phyloP scores from a whole-genome alignment of 1,140 invertebrate genomes.

The Globodera rostochiensis region DNA sequence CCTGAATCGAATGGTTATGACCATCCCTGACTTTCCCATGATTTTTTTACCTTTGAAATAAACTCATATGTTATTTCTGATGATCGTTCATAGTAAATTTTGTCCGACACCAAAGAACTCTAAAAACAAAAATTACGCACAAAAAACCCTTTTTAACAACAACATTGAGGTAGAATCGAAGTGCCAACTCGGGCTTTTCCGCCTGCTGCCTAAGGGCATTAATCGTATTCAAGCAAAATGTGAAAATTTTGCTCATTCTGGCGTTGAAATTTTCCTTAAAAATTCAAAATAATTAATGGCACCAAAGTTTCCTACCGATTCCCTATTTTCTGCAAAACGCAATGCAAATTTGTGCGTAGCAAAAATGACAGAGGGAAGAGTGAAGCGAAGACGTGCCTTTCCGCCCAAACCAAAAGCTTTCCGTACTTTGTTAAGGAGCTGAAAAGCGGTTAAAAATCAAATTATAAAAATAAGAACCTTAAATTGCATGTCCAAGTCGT shows the following conservation, averaged over 20 bases:
- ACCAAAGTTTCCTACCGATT: conserved; percentile 71
- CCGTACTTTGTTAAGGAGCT: conserved; percentile 74
- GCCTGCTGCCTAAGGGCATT: conserved; percentile 84
- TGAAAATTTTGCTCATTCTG: conserved; percentile 95
- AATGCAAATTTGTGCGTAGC: conserved; percentile 83
- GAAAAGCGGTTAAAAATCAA: conserved; percentile 67
- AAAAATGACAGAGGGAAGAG: conserved; percentile 93
- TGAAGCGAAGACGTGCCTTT: conserved; percentile 82
- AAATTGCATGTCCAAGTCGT: conserved; percentile 87
- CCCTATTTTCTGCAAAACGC: conserved; percentile 77
- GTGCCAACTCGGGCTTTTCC: conserved; percentile 82
- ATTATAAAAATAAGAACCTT: conserved; percentile 35
- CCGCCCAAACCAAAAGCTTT: conserved; percentile 88
- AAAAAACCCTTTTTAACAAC: conserved; percentile 1
- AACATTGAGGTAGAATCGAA: conserved; percentile 90
- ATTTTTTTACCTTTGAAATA: conserved; percentile 79
- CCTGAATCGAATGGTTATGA: too few species aligned
- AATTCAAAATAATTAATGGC: background rate
- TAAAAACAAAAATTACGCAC: conserved; percentile 71
- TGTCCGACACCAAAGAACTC: conserved; percentile 86
- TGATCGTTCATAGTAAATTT: conserved; percentile 88
- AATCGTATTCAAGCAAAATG: conserved; percentile 94
- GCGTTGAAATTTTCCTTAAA: conserved; percentile 83
- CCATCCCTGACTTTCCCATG: too few species aligned
- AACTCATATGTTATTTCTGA: conserved; percentile 98